Evolutionary conservation across 1,140 invertebrate species (phyloP), one percentile per base, ranked within the genome.

Genomic region (Papilio dardanus): DNA sequence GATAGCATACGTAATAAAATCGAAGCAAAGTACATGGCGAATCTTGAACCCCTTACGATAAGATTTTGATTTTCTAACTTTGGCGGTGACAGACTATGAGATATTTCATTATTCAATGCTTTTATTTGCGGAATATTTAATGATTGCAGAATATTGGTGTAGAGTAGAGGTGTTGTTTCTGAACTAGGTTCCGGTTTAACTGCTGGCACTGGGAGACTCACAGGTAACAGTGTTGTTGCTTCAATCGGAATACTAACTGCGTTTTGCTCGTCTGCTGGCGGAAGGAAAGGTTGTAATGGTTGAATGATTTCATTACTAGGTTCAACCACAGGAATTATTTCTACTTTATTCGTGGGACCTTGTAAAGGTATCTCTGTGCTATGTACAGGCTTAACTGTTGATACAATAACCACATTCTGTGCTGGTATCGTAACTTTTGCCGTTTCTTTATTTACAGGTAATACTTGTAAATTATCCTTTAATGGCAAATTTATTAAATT

Each of bases 21-120:
- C 1, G 85, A 84, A 54, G 83, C 83, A 66, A 87, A 78, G 54
- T 84, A 84, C 50, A 86, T 66, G 58, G 84, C 79, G 50, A 86
- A 82, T 67, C 81, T 78, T 24, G 85, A 85, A 16, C 85, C 83
- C 75, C 83, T 82, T 8, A 82, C 77, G 12, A 86, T 77, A 16
- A 84, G 78, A 71, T 81, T 82, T 28, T 82, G 81, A 21, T 78
- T 67, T 65, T 81, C 77, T 76, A 77, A 65, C 67, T 79, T 83
- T 14, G 46, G 46, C 28, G n/a, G 14, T 30, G n/a, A 16, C 6
- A 73, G 16, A 73, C n/a, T 73, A 58, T 54, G 24, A 12, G 42
- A 5, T 69, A 37, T 69, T 69, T 69, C n/a, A 73, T 50, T 19
- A 10, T 50, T 31, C 4, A 54, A n/a, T 31, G 16, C 42, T 54